These are phyloP conservation scores for Mormyrus hasselquistii DNA, from an alignment of 2,797 vertebrate genomes.

Conservation along the genomic window DNA sequence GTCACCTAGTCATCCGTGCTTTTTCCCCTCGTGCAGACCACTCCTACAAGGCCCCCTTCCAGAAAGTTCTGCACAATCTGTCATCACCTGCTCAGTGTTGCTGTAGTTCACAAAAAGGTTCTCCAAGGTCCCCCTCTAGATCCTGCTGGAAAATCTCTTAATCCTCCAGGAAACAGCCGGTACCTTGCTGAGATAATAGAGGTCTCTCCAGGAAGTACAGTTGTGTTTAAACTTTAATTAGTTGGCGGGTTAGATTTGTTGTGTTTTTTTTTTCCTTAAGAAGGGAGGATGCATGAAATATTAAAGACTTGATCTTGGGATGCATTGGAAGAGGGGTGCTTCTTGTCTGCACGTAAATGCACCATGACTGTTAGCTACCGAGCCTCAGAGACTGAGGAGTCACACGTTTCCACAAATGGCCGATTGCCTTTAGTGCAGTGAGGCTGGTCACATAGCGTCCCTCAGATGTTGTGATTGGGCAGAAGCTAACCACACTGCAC, in stretches of 20 bases:
- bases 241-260: slow-evolving; percentile 38
- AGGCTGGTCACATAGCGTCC: background rate
- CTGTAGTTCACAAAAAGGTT: background rate
- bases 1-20: background rate
- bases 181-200: slow-evolving; percentile 30
- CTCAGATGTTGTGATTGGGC: background rate
- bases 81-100: background rate
- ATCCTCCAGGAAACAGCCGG: slow-evolving; percentile 16
- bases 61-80: background rate
- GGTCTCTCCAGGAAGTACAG: slow-evolving; percentile 41
- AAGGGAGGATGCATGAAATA: slow-evolving; percentile 39
- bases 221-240: slow-evolving; percentile 51
- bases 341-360: background rate
- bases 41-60: slow-evolving; percentile 3
- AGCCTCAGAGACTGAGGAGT: background rate
- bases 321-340: background rate
- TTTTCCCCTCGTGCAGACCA: background rate
- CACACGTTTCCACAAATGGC: background rate
- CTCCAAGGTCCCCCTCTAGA: background rate
- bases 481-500: background rate
- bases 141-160: background rate
- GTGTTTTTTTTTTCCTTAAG: slow-evolving; percentile 39
- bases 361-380: background rate
- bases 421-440: background rate
- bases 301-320: slow-evolving; percentile 33